Percentiles rank a stretch among this genome's conserved stretches.
Evolutionary conservation across 2,797 vertebrate species (phyloP).

Genomic region (Hirundo rustica): DNA sequence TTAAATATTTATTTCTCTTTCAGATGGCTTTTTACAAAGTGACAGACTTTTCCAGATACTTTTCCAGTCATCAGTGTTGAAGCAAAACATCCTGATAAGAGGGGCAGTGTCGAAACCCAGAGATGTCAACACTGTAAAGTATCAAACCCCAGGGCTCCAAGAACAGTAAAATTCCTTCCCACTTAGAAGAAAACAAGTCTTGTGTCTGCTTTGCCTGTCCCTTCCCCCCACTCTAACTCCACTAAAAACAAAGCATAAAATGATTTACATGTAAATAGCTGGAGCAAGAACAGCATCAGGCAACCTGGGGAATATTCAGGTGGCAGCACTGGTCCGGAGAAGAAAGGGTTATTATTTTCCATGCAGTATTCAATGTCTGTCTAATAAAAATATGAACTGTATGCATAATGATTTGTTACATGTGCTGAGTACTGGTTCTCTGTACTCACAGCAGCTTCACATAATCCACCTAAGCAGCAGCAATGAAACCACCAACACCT

Average conservation of each 20-base stretch:
- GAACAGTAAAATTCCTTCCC: background rate
- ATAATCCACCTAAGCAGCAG: background rate
- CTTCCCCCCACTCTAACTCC: background rate
- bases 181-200: background rate
- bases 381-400: background rate
- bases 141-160: background rate
- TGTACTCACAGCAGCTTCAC: background rate
- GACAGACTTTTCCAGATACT: background rate
- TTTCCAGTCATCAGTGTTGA: background rate
- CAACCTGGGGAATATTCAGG: rapidly evolving
- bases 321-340: background rate
- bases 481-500: background rate
- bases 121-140: background rate
- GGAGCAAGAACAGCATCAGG: slow-evolving; percentile 18
- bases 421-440: background rate
- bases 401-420: background rate
- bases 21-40: background rate
- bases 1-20: background rate
- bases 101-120: background rate
- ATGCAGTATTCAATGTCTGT: background rate
- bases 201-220: background rate
- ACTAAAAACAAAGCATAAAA: background rate
- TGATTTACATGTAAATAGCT: slow-evolving; percentile 21
- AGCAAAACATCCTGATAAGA: background rate
- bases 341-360: background rate